phyloP scores from a whole-genome alignment of 2,888 invertebrate genomes.

The Ctena decussata region DNA sequence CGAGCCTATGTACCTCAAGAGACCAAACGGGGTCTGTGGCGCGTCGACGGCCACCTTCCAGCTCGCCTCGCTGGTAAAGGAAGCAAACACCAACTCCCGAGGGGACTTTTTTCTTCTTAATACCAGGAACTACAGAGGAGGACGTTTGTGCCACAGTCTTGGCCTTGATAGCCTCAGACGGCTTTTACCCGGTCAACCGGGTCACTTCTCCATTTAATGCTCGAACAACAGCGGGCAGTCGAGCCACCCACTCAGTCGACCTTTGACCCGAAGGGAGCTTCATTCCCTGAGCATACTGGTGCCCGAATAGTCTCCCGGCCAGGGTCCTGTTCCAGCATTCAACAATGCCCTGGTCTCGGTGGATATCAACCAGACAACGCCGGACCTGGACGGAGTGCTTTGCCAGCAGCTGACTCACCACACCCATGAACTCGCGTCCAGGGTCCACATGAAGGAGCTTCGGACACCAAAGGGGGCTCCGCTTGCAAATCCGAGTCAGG shows the following conservation, averaged over 20 bases:
- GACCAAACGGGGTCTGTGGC: not conserved
- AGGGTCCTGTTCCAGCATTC: not conserved
- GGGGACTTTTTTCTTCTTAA: not conserved
- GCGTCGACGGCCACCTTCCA: too few species aligned
- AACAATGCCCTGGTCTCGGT: not conserved
- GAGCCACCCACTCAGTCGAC: too few species aligned
- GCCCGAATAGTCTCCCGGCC: too few species aligned
- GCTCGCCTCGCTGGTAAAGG: not conserved
- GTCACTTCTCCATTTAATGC: too few species aligned
- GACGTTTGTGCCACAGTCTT: not conserved
- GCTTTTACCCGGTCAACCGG: too few species aligned
- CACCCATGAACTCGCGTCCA: not conserved
- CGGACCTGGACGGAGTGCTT: not conserved
- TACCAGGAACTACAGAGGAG: not conserved
- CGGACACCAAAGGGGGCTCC: not conserved
- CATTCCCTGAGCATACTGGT: too few species aligned
- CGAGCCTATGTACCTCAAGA: not conserved
- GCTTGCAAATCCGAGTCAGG: not conserved
- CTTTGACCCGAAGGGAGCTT: too few species aligned
- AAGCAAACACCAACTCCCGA: not conserved
- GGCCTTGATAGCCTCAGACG: too few species aligned
- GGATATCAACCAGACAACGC: not conserved
- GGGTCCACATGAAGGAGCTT: not conserved
- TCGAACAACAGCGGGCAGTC: too few species aligned
- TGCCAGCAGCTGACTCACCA: not conserved